Conservation (phyloP, 2,113 vertebrate species). For the Eulemur rufifrons region DNA sequence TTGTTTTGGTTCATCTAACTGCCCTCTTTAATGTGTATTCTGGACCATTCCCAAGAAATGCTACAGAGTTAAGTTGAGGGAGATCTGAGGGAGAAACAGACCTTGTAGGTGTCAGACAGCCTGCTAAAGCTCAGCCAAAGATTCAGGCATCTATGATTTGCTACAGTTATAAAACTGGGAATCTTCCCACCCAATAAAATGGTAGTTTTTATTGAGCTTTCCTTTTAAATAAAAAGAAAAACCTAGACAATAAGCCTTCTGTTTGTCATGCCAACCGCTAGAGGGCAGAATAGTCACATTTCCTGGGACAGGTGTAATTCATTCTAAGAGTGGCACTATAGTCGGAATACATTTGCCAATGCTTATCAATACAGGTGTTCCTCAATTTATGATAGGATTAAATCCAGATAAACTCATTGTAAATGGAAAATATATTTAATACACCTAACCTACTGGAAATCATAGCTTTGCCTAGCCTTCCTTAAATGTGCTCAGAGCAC, state of each 20-base stretch:
- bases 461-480: not conserved
- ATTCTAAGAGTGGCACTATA: not conserved
- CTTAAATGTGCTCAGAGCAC: not conserved
- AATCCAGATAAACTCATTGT: not conserved
- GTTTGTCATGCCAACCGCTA: constrained; percentile 24
- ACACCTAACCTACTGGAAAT: not conserved
- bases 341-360: not conserved
- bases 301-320: constrained; percentile 40
- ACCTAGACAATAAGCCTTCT: not conserved
- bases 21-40: constrained; percentile 49
- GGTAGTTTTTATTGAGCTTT: constrained; percentile 17
- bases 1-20: constrained; percentile 51
- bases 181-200: constrained; percentile 45
- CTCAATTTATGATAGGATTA: not conserved
- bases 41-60: constrained; percentile 53
- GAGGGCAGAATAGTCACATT: constrained; percentile 39
- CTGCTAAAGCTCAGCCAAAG: not conserved
- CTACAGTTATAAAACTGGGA: constrained; percentile 28
- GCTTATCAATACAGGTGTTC: not conserved
- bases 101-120: constrained; percentile 50
- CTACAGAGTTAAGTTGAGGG: not conserved
- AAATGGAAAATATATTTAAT: not conserved
- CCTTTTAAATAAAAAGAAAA: constrained; percentile 46
- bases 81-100: constrained; percentile 21
- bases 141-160: not conserved